These are phyloP conservation scores for Cercopithecus mona DNA, from an alignment of 2,113 vertebrate genomes.

Conservation along the genomic window DNA sequence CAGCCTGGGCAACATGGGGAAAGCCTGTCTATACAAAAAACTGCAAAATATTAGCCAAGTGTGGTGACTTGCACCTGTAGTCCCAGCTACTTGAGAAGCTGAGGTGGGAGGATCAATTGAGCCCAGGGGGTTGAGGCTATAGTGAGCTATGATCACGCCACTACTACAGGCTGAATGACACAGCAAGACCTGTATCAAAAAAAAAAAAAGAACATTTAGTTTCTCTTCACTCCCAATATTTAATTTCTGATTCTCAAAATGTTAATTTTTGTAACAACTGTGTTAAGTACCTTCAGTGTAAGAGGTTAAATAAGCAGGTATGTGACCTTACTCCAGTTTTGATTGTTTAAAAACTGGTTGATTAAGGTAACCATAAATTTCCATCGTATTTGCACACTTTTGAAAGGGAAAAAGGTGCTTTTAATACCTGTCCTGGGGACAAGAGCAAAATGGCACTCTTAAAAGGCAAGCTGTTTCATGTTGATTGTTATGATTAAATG, in stretches of 20 bases:
- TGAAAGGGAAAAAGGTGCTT: not conserved
- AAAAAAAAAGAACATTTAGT: not conserved
- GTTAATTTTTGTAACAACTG: not conserved
- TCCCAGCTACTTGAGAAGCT: no score
- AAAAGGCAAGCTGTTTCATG: not conserved
- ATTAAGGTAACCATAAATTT: not conserved
- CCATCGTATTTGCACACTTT: not conserved
- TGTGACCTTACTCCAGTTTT: not conserved
- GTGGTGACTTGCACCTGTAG: no score
- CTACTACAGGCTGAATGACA: no score
- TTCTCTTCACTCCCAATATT: not conserved
- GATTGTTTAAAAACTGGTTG: not conserved
- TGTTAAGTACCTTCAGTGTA: not conserved
- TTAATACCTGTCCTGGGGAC: not conserved
- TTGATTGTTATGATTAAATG: not conserved
- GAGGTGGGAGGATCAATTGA: no score
- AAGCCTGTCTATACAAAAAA: no score
- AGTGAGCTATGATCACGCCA: no score
- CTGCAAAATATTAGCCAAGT: no score
- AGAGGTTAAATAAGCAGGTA: not conserved
- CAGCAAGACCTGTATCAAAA: no score
- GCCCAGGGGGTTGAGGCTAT: no score
- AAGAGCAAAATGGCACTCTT: not conserved
- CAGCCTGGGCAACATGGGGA: no score
- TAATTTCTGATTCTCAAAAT: not conserved